Base-by-base conservation (phyloP, 1,140 invertebrate species). In the Daktulosphaira vitifoliae region DNA sequence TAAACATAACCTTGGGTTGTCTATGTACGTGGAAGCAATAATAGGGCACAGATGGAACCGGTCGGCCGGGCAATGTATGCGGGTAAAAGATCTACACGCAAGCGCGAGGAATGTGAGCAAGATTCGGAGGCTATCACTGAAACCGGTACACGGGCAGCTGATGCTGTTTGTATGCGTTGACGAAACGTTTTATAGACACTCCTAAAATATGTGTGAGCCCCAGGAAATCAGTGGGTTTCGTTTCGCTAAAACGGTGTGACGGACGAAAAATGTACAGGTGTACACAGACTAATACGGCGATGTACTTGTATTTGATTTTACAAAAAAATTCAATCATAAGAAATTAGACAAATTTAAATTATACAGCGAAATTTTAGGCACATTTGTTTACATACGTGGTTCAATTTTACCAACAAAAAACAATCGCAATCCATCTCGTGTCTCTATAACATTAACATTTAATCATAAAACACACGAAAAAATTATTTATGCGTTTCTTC, bases 61-160 rank as follows among this genome's bases (percentile, higher is more conserved):
- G 56, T 62, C 9, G 25, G 1, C 39, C 26, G 56, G 54, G 11
- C 25, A 33, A 33, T 11, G 29, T 33, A 11, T 33, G 29, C 5
- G n/a, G n/a, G n/a, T n/a, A n/a, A n/a, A n/a, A n/a, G n/a, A n/a
- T n/a, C 22, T 25, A 11, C n/a, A 11, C 38, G 53, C 38, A 54
- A 29, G 52, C 52, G 18, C 5, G 23, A 16, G 56, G 56, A 62
- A 62, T 62, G 56, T 22, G 56, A 39, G 42, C 42, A 48, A 59
- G 38, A 44, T 6, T 33, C 29, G n/a, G n/a, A 46, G 18, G 22
- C 33, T 38, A 22, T 11, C 39, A 4, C 23, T 2, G 42, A 48
- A 62, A 62, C 56, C 56, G 56, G 56, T 62, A 46, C 54, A 44
- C 29, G 29, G 56, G 56, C 56, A 62, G 56, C 25, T 62, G 56